phyloP scores from a whole-genome alignment of 1,140 invertebrate species.

The Lethocerus indicus region DNA sequence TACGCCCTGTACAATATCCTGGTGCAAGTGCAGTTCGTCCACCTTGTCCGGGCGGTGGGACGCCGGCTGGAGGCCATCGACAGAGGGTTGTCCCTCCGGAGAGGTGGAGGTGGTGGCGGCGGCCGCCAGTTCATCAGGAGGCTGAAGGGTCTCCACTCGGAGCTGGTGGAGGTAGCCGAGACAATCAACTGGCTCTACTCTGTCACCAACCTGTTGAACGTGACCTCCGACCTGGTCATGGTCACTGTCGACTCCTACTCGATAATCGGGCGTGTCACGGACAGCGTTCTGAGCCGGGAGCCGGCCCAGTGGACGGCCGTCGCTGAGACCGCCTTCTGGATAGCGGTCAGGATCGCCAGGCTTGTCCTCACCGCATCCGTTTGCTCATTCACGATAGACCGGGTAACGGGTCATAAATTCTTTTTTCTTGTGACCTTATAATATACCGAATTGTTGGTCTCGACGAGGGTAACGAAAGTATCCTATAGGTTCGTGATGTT shows the following conservation, averaged over 20 bases:
- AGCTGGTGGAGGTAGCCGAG: background rate
- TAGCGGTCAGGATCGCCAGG: background rate
- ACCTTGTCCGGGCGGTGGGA: too few species aligned
- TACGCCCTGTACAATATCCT: too few species aligned
- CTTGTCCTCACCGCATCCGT: background rate
- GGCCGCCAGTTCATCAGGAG: too few species aligned
- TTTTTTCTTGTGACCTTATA: too few species aligned
- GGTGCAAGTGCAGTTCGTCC: too few species aligned
- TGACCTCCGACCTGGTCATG: constrained; percentile 1
- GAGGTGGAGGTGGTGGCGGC: too few species aligned
- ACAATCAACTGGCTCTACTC: background rate
- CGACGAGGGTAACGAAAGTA: too few species aligned
- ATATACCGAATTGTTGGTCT: too few species aligned
- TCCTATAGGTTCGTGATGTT: too few species aligned
- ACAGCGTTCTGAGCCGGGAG: background rate
- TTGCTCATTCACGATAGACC: constrained; percentile 1
- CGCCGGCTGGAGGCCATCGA: too few species aligned
- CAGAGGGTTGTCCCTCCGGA: too few species aligned
- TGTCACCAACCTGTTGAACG: constrained; percentile 2
- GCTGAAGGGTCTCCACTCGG: background rate
- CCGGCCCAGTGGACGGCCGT: background rate
- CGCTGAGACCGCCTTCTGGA: constrained; percentile 4
- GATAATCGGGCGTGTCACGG: constrained; percentile 4
- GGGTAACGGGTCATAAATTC: too few species aligned
- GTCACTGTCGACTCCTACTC: constrained; percentile 7